Percentiles rank a stretch among this genome's conserved stretches.
phyloP scores from a whole-genome alignment of 2,113 vertebrate genomes.

The Leiothrix lutea region DNA sequence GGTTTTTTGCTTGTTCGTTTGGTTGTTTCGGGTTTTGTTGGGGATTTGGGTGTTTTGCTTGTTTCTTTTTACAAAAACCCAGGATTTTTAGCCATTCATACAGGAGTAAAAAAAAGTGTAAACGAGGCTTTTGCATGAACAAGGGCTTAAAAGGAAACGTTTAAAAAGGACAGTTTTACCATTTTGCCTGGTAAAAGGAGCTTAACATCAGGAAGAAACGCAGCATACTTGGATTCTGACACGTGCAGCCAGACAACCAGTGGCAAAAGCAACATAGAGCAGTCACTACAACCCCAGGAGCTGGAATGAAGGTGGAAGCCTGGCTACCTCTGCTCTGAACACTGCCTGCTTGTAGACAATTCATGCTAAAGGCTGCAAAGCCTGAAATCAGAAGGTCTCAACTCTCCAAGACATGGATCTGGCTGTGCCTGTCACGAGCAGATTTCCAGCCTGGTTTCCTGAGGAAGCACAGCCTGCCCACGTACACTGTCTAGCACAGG shows the following conservation, averaged over 20 bases:
- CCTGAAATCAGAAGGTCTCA: neutral
- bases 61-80: neutral
- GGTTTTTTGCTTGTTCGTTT: neutral
- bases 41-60: neutral
- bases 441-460: neutral
- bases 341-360: neutral
- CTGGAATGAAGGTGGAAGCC: neutral
- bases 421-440: neutral
- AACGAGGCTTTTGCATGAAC: neutral
- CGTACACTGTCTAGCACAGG: neutral
- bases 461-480: conserved; percentile 14
- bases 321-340: neutral
- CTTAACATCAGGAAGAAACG: neutral
- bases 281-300: neutral
- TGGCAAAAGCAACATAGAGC: neutral
- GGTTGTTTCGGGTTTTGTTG: neutral
- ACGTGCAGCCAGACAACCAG: neutral
- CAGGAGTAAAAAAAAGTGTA: neutral
- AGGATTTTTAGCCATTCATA: neutral
- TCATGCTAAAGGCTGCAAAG: neutral
- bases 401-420: neutral
- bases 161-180: neutral
- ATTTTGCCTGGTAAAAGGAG: neutral
- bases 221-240: neutral
- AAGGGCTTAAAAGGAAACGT: neutral